Base-by-base conservation (phyloP, 2,113 vertebrate species). In the Tichodroma muraria region DNA sequence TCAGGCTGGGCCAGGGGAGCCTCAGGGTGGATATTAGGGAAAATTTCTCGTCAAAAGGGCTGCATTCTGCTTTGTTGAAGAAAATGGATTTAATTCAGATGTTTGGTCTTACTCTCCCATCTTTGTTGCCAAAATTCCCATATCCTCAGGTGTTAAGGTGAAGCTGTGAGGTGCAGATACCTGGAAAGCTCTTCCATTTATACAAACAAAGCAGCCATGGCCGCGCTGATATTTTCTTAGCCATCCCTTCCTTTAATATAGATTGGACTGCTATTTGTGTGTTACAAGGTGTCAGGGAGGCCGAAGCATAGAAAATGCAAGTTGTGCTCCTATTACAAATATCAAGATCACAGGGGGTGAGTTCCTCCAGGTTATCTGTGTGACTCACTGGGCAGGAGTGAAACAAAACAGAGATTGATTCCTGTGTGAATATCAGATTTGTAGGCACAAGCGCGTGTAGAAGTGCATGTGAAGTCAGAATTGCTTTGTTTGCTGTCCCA, bases 21-120 rank as follows among this genome's bases (percentile, higher is more conserved):
- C 0, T 23, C 19, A 35, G 30, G 23, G 0, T 49, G 47, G 24
- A 3, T 30, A 3, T 44, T 64, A 22, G 7, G 37, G 11, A 44
- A 44, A 44, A 28, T 11, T 42, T 79, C 31, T 19, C 12, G 0
- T 35, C 1, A 0, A 11, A 79, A 53, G 24, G 9, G 21, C 49
- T 69, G 5, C 15, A 15, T 94, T 93, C 88, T 57, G 10, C 31
- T 77, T 33, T 61, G 33, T 20, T 53, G 68, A 47, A 75, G 21
- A 42, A 60, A 81, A 38, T 18, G 11, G 2, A 8, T 64, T 75
- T 6, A 31, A 52, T 56, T 54, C 28, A 60, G 56, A 71, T 40
- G 13, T 2, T 83, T 33, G 3, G 2, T 76, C 30, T 56, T 52
- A 24, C 4, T 16, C 10, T 50, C 6, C 38, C 35, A 14, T 42